Base-by-base conservation (phyloP, 2,888 invertebrate genomes). In the Chalcis sispes region DNA sequence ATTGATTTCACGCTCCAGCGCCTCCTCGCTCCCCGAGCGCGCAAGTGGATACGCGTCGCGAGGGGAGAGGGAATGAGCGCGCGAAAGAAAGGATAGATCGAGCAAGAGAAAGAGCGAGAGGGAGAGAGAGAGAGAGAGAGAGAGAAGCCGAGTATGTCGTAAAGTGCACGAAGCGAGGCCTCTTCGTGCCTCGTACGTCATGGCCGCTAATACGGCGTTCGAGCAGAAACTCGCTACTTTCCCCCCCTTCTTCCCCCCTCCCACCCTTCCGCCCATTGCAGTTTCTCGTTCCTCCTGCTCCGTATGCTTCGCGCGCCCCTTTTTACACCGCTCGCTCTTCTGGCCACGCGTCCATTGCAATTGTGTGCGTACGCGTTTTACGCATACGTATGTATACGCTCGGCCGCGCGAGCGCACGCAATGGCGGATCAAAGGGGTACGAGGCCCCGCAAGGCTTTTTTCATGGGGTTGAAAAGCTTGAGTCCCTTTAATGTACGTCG, bases 271-370 rank as follows among this genome's bases (percentile, higher is more conserved):
- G 27, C 20, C 7, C 20, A 40, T 59, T 18, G 23, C 5, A 15
- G 13, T 25, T n/a, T 23, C 25, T 23, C 13, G 1, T n/a, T 7
- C n/a, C 25, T 13, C 42, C 1, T 65, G 23, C 32, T 32, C 0
- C 8, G 29, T 29, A 18, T 20, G 13, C 15, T n/a, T 66, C 8
- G 40, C 8, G n/a, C 32, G 10, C 93, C 13, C 90, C 95, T 64
- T 46, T 59, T 46, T 23, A 20, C 64, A n/a, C 20, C 29, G 92
- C 91, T 8, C 20, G 1, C 23, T 54, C 18, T 10, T n/a, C 7
- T 25, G 18, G 62, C 66, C 58, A 40, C 42, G 66, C 54, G 66
- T 42, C 27, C 36, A 36, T 7, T 10, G 36, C 10, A 36, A 7
- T 4, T 36, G 36, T 36, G 36, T 36, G 36, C 36, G 36, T 36